A percentile compares a stretch with the other conserved stretches of the same genome.
phyloP scores from a whole-genome alignment of 2,888 invertebrate species.

The Nomada fucata region DNA sequence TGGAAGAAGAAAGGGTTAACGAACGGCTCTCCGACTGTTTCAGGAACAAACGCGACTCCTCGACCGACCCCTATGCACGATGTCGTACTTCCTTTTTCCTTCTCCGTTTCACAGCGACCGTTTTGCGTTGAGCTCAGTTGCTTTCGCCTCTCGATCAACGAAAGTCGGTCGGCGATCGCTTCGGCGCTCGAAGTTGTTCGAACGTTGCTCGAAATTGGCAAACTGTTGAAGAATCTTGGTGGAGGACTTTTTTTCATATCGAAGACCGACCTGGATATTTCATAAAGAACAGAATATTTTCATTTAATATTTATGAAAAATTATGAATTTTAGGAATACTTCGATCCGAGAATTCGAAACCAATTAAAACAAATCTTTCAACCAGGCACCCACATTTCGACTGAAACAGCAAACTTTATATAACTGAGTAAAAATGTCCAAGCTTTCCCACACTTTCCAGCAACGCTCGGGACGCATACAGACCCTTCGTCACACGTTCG shows the following conservation, averaged over 20 bases:
- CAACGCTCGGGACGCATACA: background rate
- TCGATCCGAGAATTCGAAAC: too few relatives aligned
- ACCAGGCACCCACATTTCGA: too few relatives aligned
- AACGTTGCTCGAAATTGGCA: background rate
- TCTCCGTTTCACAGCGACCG: constrained; percentile 46
- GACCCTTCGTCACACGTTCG: background rate
- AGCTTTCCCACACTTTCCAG: background rate
- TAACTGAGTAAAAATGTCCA: background rate
- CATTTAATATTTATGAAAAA: too few relatives aligned
- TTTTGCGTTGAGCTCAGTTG: constrained; percentile 14
- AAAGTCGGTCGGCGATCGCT: background rate
- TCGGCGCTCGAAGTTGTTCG: background rate
- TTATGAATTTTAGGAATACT: too few relatives aligned
- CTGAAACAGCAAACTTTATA: background rate
- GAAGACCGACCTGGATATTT: background rate
- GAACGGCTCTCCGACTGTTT: constrained; percentile 37
- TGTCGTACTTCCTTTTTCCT: constrained; percentile 62
- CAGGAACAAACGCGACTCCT: constrained; percentile 41
- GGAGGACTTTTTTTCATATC: background rate
- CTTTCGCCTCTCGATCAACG: constrained; percentile 16
- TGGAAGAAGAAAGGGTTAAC: constrained; percentile 22
- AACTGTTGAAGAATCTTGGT: background rate
- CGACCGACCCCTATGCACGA: constrained; percentile 11
- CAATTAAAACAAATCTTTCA: background rate
- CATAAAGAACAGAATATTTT: too few relatives aligned